A percentile compares a stretch with the other conserved stretches of the same genome.
These are phyloP conservation scores for Platysternon megacephalum DNA, from an alignment of 2,113 vertebrate genomes.

Conservation along the genomic window DNA sequence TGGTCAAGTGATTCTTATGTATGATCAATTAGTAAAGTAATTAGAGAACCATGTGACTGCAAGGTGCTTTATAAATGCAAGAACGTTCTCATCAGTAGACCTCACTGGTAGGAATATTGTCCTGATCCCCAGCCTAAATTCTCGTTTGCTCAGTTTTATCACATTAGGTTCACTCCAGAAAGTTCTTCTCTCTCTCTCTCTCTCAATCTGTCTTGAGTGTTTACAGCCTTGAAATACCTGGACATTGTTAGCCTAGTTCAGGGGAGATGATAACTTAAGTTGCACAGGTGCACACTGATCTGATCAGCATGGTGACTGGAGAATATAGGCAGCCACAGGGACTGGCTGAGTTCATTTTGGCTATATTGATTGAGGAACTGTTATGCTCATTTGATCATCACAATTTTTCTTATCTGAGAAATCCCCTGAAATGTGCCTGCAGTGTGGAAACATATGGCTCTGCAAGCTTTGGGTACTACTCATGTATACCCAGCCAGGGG, in stretches of 20 bases:
- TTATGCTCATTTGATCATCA: background rate
- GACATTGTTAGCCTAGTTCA: too few relatives aligned
- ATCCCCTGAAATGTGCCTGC: too few relatives aligned
- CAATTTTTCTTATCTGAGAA: too few relatives aligned
- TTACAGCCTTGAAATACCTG: background rate
- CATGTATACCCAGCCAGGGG: too few relatives aligned
- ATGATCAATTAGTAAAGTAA: background rate
- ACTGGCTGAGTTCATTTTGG: background rate
- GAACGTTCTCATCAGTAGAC: background rate
- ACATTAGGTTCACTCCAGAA: background rate
- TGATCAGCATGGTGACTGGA: background rate
- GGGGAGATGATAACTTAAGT: background rate
- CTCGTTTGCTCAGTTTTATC: background rate
- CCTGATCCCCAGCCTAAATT: background rate
- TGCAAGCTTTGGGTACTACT: too few relatives aligned
- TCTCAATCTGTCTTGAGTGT: too few relatives aligned
- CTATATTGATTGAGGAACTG: background rate
- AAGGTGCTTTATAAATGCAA: background rate
- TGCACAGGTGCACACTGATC: background rate
- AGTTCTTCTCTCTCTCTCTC: background rate
- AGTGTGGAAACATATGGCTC: too few relatives aligned
- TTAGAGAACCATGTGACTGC: background rate
- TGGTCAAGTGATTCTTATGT: background rate
- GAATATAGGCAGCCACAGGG: background rate
- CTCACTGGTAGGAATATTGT: background rate